phyloP scores from a whole-genome alignment of 2,797 vertebrate genomes.

The Falco berigora region DNA sequence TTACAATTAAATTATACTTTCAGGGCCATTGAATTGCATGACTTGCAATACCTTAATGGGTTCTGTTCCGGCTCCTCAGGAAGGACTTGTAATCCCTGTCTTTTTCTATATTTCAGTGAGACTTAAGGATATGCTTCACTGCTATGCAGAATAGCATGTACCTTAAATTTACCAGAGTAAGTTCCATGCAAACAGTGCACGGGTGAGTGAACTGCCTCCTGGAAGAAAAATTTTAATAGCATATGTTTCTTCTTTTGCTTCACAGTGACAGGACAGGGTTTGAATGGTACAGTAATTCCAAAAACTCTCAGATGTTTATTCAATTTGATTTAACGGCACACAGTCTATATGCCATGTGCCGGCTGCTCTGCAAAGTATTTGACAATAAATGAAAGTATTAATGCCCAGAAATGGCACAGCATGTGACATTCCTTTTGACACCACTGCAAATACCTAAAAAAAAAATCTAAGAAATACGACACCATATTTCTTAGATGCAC shows the following conservation, averaged over 20 bases:
- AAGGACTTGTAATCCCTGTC: neutral
- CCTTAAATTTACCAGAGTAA: neutral
- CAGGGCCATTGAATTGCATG: conserved; percentile 7
- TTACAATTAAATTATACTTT: conserved; percentile 51
- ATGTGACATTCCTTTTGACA: neutral
- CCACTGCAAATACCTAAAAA: neutral
- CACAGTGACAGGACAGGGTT: neutral
- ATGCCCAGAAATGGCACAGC: neutral
- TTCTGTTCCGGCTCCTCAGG: neutral
- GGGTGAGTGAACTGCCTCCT: neutral
- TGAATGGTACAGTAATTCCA: neutral
- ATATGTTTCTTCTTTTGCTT: neutral
- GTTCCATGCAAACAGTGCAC: neutral
- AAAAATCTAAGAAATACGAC: neutral
- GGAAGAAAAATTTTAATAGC: neutral
- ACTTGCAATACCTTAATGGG: conserved; percentile 42
- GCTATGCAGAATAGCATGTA: neutral
- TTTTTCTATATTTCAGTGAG: neutral
- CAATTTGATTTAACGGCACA: neutral
- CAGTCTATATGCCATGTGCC: neutral
- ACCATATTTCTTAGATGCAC: neutral
- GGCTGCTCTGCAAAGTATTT: neutral
- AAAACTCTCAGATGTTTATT: neutral
- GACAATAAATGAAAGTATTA: neutral
- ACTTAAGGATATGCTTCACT: neutral